Evolutionary conservation across 2,888 invertebrate genomes (phyloP), one percentile per base, ranked within the genome.

Genomic region (Clepsis dumicolana): DNA sequence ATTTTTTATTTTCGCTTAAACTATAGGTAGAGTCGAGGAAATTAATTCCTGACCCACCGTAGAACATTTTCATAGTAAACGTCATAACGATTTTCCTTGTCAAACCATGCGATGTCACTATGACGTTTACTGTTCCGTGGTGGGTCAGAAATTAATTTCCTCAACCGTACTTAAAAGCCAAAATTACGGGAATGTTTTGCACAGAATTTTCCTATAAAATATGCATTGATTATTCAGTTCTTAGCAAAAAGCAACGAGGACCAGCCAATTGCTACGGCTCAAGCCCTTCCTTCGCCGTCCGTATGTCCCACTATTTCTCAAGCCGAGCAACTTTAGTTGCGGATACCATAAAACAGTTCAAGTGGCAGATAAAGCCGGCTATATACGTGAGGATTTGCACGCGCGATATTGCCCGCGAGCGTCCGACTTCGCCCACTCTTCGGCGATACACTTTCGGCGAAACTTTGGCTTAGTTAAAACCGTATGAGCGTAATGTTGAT

Each of bases 341-440:
- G 78, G 81, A 80, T 80, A 81, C 83, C 82, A 82, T 87, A 86
- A 87, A 87, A 85, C 81, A 82, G 84, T 82, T 76, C 76, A 77
- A 81, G 79, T 78, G 73, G 65, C 72, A 80, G 82, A 85, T 85
- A 84, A 82, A 82, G 82, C 80, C 81, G 77, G 80, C 76, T 70
- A 72, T 79, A 74, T 74, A 83, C 80, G 81, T 82, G 83, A 73
- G 76, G 79, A 80, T 77, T 79, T 77, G 77, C 68, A 68, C 68
- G 57, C 68, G 64, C 59, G 68, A 64, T 63, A 68, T 68, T 63
- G 68, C 64, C 68, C 63, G 63, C 68, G 63, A 68, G 63, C 67
- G 60, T 59, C 44, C 65, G 60, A 62, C 66, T 63, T 67, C 29
- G 67, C 50, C 67, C 56, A 67, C 67, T 67, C 50, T 63, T 44